Evolutionary conservation across 2,888 invertebrate genomes (phyloP), one percentile per base, ranked within the genome.

Genomic region (Baccha elongata): DNA sequence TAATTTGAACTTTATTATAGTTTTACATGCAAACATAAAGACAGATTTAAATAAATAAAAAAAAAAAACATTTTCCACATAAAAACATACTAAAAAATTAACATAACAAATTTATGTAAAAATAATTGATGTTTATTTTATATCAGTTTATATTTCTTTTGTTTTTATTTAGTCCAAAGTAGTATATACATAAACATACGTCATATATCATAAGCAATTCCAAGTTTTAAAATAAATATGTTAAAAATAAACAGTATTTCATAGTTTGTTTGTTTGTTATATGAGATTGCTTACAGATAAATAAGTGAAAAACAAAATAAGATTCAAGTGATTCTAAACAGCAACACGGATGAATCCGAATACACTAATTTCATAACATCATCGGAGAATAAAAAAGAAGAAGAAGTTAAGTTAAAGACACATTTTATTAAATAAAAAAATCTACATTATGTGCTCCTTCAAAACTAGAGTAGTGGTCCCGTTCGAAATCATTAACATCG

Each of bases 61-160:
- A 4, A 53, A 10, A 21, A 58, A 23, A 40, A 40, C 52, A 64
- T 53, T 42, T 60, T 46, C 62, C 46, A 42, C 19, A 26, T 55
- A 42, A 19, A 35, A 35, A 35, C 7, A 35, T n/a, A n/a, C n/a
- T 11, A 60, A 40, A 48, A 62, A 42, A 8, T 46, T 40, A 52
- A 68, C 44, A 60, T 46, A 53, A 46, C 26, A 44, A 75, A 46
- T 64, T 40, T 58, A 46, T 76, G 52, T 62, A 69, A 55, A 62
- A 69, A 62, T n/a, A 26, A 44, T 37, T 53, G n/a, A 55, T 55
- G 15, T 69, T 60, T 75, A 46, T 60, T 58, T 58, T 58, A 65
- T 69, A 13, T 19, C 44, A 60, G 32, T 60, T 60, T 60, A n/a
- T 44, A 29, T 26, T 58, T n/a, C n/a, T 13, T 32, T 37, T 58